These are phyloP conservation scores for Spinus olivaceus DNA, from an alignment of 2,797 vertebrate species.

Conservation along the genomic window DNA sequence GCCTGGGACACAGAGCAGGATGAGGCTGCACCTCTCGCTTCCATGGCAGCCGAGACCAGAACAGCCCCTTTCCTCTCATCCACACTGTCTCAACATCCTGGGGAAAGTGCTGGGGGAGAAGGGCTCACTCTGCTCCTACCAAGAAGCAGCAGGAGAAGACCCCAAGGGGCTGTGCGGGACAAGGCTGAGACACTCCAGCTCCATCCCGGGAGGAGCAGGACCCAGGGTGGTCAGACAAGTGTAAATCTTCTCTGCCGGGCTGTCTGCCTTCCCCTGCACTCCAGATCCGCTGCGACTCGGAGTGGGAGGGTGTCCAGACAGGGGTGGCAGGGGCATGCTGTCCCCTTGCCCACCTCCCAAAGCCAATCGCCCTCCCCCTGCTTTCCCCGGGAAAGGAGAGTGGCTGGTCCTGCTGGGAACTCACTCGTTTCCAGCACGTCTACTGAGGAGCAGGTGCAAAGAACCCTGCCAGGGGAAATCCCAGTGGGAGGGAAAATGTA, in stretches of 20 bases:
- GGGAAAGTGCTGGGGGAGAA: background rate
- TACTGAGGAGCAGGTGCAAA: background rate
- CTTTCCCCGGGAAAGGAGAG: accelerated
- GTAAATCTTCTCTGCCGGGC: accelerated
- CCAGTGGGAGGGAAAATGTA: background rate
- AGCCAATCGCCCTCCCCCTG: background rate
- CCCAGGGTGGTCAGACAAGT: background rate
- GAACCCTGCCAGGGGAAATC: background rate
- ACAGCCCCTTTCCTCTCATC: background rate
- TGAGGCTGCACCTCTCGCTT: background rate
- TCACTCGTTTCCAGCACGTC: background rate
- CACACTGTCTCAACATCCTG: accelerated
- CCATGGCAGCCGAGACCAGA: background rate
- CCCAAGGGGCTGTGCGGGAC: accelerated
- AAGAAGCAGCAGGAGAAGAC: background rate
- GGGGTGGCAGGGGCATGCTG: background rate
- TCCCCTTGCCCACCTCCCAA: accelerated
- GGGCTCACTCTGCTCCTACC: accelerated
- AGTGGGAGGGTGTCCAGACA: no score
- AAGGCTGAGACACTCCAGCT: background rate
- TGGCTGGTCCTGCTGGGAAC: background rate
- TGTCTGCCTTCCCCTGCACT: background rate
- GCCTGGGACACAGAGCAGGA: background rate
- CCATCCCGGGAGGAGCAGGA: background rate
- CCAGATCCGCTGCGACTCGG: background rate